Evolutionary conservation across 2,113 vertebrate genomes (phyloP), one percentile per base, ranked within the genome.

Genomic region (Natator depressus): DNA sequence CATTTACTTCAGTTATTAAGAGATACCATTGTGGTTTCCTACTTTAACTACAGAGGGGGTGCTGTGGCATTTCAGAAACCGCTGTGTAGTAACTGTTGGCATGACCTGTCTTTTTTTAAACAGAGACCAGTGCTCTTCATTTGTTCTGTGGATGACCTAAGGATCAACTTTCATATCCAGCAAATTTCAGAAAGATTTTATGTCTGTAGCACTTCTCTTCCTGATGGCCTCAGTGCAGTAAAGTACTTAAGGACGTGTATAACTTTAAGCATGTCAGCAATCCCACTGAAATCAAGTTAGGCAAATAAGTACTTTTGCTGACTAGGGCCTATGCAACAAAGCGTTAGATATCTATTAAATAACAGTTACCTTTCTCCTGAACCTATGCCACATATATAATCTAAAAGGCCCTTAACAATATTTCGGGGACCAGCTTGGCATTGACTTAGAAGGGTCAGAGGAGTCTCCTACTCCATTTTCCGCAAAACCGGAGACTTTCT

Each of bases 21-120:
- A 85, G 95, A 89, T 54, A 46, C 38, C 80, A 86, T 55, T 31
- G 46, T 95, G 95, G 69, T 72, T 84, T 80, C 84, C 51, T 5
- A 90, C 13, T 25, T 80, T 94, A 54, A 88, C 55, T 29, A 31
- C n/a, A 80, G 9, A 1, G 17, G 5, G 31, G 5, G 50, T n/a
- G 14, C 57, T 10, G 17, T 27, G 38, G 42, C 25, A 47, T 46
- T 25, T 46, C 42, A 42, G 24, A 93, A 83, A 25, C 55, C 25
- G 9, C 6, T 50, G 22, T 4, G 55, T 2, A 78, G 42, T 22
- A 82, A 53, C 69, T 65, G 8, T 3, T n/a, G 29, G 38, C 62
- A n/a, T 16, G 8, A 19, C 14, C 31, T 65, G 31, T n/a, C 31
- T 65, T 65, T 35, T 35, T 35, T 55, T 55, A 35, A 65, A n/a